These are phyloP conservation scores for Pterocles gutturalis DNA, from an alignment of 2,113 vertebrate genomes.

Conservation along the genomic window DNA sequence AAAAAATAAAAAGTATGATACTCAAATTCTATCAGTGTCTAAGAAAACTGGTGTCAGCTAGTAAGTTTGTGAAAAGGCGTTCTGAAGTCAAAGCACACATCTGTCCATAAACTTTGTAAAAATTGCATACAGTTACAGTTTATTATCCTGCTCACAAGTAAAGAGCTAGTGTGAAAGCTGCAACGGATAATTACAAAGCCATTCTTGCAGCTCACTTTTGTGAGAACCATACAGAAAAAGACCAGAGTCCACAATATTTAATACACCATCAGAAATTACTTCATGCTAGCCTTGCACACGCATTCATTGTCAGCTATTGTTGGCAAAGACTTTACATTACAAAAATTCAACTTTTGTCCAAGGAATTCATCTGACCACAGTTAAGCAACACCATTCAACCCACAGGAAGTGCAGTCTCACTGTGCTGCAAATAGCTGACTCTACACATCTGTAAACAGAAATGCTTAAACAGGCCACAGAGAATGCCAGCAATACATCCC, in stretches of 20 bases:
- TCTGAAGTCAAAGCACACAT: not conserved
- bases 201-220: not conserved
- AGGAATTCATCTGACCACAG: constrained; percentile 56
- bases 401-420: constrained; percentile 28
- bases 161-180: not conserved
- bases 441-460: constrained; percentile 44
- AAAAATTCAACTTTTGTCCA: constrained; percentile 32
- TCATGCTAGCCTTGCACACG: not conserved
- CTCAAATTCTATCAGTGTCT: not conserved
- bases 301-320: not conserved
- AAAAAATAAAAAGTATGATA: not conserved
- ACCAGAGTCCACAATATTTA: not conserved
- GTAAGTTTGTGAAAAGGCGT: not conserved
- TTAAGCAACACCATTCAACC: constrained; percentile 26
- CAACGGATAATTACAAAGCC: not conserved
- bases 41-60: not conserved
- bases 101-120: not conserved
- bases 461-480: constrained; percentile 26
- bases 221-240: not conserved
- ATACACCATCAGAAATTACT: not conserved
- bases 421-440: constrained; percentile 45
- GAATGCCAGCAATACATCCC: constrained; percentile 33
- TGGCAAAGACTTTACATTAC: constrained; percentile 1
- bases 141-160: not conserved
- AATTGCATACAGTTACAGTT: not conserved